A percentile compares a stretch with the other conserved stretches of the same genome.
Evolutionary conservation across 1,140 invertebrate species (phyloP).

Genomic region (Frieseomelitta varia): DNA sequence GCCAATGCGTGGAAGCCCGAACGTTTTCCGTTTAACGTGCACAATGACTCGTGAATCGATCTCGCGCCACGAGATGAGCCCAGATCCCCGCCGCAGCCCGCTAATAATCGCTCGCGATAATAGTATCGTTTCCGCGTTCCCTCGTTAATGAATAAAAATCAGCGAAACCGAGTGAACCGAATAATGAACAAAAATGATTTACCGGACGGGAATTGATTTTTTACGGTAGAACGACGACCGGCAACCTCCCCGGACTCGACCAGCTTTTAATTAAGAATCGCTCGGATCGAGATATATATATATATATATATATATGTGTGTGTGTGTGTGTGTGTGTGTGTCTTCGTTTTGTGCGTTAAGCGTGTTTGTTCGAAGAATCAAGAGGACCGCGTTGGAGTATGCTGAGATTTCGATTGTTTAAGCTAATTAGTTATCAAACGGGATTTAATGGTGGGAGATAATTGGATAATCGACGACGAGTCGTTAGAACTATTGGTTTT

Average conservation of each 20-base stretch:
- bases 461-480: too few relatives aligned
- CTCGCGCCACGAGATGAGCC: neutral
- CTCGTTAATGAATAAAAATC: slow-evolving; percentile 44
- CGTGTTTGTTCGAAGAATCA: neutral
- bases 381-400: neutral
- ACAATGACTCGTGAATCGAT: slow-evolving; percentile 18
- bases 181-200: slow-evolving; percentile 47
- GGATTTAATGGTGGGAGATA: neutral
- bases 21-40: neutral
- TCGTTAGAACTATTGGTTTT: too few relatives aligned
- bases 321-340: too few relatives aligned
- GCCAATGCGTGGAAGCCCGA: too few relatives aligned
- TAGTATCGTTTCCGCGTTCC: neutral
- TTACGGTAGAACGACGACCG: slow-evolving; percentile 3
- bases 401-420: neutral
- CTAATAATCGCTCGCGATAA: neutral
- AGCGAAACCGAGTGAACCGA: slow-evolving; percentile 37
- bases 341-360: neutral
- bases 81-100: too few relatives aligned
- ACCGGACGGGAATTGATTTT: slow-evolving; percentile 36
- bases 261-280: slow-evolving; percentile 28
- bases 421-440: neutral
- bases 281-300: too few relatives aligned
- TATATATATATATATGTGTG: too few relatives aligned
- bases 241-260: neutral